Base-by-base conservation (phyloP, 2,888 invertebrate genomes). In the Idaea biselata region DNA sequence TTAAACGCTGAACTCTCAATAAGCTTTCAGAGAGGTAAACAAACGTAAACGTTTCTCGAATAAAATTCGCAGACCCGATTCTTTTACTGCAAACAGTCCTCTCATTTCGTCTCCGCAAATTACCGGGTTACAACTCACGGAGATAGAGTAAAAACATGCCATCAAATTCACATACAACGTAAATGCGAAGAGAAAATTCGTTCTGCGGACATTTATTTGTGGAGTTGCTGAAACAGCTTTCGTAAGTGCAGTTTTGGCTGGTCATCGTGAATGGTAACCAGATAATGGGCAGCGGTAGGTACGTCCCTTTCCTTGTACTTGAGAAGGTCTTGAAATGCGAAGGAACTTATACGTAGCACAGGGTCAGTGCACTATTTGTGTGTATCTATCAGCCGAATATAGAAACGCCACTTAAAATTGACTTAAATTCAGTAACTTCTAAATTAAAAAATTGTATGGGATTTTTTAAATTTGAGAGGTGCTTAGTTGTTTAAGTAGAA, bases 251-350 rank as follows among this genome's bases (percentile, higher is more conserved):
- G 77, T 79, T 80, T 75, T 73, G 71, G 71, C 73, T 70, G 77
- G 78, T 80, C 79, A 79, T 68, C 71, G 70, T 76, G 82, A 77
- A 72, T 78, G 68, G 76, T 78, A 78, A 74, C 74, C 78, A 77
- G 68, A 76, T 84, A 87, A 87, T 86, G 84, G 80, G 64, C 66
- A 62, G 31, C 67, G 63, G 67, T 68, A 64, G 72, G 83, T 68
- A 77, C 84, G 78, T 77, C 87, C 87, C 75, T 77, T 87, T 86
- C 70, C 81, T 71, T 87, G 87, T 87, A 86, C 85, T 84, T 85
- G 80, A 63, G 44, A 44, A 8, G 44, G 44, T 44, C 44, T 25
- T 44, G 44, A 44, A 44, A 44, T 11, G 44, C 11, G 44, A 44
- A 11, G 11, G 44, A 8, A 7, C 44, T 11, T 14, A 3, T 6